A percentile compares a stretch with the other conserved stretches of the same genome.
These are phyloP conservation scores for Alligator mississippiensis DNA, from an alignment of 2,113 vertebrate genomes.

Conservation along the genomic window DNA sequence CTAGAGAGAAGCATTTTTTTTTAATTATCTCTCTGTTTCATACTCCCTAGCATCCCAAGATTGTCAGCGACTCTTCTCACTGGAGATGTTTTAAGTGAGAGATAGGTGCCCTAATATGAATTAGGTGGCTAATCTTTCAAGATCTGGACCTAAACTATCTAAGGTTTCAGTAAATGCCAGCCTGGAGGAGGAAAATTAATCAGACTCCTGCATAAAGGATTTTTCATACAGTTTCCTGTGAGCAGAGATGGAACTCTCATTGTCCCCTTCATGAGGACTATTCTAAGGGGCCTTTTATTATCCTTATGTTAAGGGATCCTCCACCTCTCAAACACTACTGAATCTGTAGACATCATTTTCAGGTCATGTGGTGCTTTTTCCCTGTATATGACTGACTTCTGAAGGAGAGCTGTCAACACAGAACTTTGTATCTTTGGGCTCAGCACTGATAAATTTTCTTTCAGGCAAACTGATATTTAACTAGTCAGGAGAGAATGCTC, in stretches of 20 bases:
- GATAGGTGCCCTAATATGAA: too few relatives aligned
- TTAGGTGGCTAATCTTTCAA: not conserved
- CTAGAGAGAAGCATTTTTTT: not conserved
- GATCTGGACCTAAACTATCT: not conserved
- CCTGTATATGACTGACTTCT: conserved; percentile 15
- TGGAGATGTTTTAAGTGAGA: not conserved
- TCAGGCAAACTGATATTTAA: conserved; percentile 24
- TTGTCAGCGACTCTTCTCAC: not conserved
- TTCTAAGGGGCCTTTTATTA: not conserved
- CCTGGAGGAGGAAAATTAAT: not conserved
- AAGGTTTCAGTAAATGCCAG: not conserved
- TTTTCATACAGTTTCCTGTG: not conserved
- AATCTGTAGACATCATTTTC: not conserved
- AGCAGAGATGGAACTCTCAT: conserved; percentile 12
- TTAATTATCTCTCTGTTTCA: not conserved
- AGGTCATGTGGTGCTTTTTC: not conserved
- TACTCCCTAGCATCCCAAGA: not conserved
- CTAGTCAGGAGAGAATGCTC: not conserved
- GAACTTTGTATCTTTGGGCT: conserved; percentile 38
- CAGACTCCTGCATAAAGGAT: not conserved
- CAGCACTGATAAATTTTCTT: not conserved
- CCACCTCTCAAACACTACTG: conserved; percentile 21
- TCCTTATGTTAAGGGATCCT: not conserved
- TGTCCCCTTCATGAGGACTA: conserved; percentile 8
- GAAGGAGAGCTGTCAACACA: conserved; percentile 2